Percentiles rank a stretch among this genome's conserved stretches.
Conservation (phyloP, 2,888 invertebrate genomes). For the Stramonita haemastoma region DNA sequence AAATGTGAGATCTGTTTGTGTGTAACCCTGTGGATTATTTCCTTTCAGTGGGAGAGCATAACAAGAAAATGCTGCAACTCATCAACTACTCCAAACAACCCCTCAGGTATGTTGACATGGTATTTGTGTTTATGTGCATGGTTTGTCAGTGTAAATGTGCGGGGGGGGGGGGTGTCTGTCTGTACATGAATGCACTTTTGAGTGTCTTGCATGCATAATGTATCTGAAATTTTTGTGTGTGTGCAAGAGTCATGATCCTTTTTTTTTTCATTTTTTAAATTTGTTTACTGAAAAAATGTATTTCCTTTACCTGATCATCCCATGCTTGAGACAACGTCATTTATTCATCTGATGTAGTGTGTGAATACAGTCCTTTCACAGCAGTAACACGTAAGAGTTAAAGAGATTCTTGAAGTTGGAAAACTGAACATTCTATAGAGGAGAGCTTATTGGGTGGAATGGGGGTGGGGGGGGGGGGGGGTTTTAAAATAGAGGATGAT, state of each 20-base stretch:
- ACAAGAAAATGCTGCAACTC: conserved; percentile 35
- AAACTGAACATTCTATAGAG: background rate
- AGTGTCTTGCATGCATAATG: background rate
- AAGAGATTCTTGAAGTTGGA: background rate
- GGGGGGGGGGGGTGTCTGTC: background rate
- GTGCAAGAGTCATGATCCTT: too few relatives aligned
- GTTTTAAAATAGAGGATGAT: too few relatives aligned
- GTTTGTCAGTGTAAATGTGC: background rate
- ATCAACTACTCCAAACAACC: conserved; percentile 26
- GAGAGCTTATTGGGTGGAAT: too few relatives aligned
- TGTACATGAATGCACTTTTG: background rate
- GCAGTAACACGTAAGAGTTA: background rate
- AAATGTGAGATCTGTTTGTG: too few relatives aligned
- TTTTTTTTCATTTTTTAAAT: too few relatives aligned
- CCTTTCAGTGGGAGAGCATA: conserved; percentile 39
- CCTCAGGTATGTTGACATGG: conserved; percentile 21
- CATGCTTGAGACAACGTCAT: too few relatives aligned
- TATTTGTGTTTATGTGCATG: too few relatives aligned
- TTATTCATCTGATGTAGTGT: too few relatives aligned
- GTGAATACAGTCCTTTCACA: too few relatives aligned
- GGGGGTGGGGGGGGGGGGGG: too few relatives aligned
- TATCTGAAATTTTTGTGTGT: background rate
- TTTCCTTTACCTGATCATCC: too few relatives aligned
- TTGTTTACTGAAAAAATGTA: too few relatives aligned
- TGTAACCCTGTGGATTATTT: background rate